Base-by-base conservation (phyloP, 1,140 invertebrate genomes). In the Caenorhabditis tropicalis region DNA sequence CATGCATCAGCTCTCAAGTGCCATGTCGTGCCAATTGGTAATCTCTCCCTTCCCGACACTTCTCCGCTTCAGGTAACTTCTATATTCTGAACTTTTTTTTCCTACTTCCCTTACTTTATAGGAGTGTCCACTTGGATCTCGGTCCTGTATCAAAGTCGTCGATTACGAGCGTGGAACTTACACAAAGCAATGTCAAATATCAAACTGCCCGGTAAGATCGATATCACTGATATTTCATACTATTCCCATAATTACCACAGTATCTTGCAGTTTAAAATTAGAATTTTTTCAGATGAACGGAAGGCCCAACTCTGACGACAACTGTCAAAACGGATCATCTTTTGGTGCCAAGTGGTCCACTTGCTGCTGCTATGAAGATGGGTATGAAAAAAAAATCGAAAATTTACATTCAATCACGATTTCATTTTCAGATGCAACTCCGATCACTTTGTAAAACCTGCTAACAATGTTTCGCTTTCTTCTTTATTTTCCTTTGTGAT, bases 301-400 rank as follows among this genome's bases (percentile, higher is more conserved):
- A 43, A 6, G 43, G 2, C 36, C 33, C 15, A 74, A 74, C 36
- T 6, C 36, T 2, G 65, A 10, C 2, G 65, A 33, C 36, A 46
- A 46, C 65, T 74, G 65, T 36, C 36, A 43, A 31, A 74, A 74
- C 65, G 4, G 36, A 0, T 46, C 65, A 12, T n/a, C 33, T 24
- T 43, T 74, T 10, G 65, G 36, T 12, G 65, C 15, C 36, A 43
- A 1, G 21, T 33, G 33, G 12, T 33, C 65, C 6, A 74, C 65
- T 39, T 74, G 65, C 65, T 74, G 65, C 65, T 74, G 65, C 65
- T 74, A 74, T 36, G 65, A 36, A 74, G 65, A 74, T 74, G 65
- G 65, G 58, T 65, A 65, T 9, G 16, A 36, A 36, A 36, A 16
- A n/a, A 33, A 65, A 36, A 36, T 9, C 19, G n/a, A 2, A 0